Evolutionary conservation across 2,113 vertebrate genomes (phyloP).

Genomic region (Camarhynchus parvulus): DNA sequence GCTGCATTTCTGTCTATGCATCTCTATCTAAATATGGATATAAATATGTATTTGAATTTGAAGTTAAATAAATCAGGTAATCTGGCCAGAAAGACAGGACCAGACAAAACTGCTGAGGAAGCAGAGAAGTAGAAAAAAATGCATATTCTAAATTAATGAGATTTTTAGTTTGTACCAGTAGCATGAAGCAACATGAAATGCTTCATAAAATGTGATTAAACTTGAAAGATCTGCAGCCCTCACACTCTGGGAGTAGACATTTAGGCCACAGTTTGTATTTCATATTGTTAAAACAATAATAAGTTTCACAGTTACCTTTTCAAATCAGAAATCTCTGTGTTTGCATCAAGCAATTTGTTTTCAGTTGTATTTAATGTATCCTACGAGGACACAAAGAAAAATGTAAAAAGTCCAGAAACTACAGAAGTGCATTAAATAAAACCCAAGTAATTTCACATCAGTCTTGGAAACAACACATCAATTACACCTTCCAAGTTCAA

Average conservation of each 20-base stretch:
- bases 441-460: not conserved
- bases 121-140: not conserved
- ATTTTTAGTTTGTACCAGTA: not conserved
- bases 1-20: not conserved
- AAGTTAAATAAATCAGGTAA: not conserved
- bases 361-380: constrained; percentile 87
- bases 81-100: not conserved
- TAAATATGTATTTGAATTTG: not conserved
- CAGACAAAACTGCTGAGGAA: not conserved
- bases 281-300: not conserved
- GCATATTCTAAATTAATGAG: not conserved
- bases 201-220: not conserved
- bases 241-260: not conserved
- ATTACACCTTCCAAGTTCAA: not conserved
- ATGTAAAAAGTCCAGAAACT: not conserved
- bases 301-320: constrained; percentile 84
- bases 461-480: not conserved
- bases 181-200: not conserved
- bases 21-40: not conserved
- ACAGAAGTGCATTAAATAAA: not conserved
- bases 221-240: not conserved
- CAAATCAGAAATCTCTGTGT: constrained; percentile 87
- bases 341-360: constrained; percentile 88
- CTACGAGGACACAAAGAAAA: constrained; percentile 68
- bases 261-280: not conserved